Evolutionary conservation across 35 echinoderm and acorn worm species (phyloP).

Genomic region (Nesometra sesokonis): DNA sequence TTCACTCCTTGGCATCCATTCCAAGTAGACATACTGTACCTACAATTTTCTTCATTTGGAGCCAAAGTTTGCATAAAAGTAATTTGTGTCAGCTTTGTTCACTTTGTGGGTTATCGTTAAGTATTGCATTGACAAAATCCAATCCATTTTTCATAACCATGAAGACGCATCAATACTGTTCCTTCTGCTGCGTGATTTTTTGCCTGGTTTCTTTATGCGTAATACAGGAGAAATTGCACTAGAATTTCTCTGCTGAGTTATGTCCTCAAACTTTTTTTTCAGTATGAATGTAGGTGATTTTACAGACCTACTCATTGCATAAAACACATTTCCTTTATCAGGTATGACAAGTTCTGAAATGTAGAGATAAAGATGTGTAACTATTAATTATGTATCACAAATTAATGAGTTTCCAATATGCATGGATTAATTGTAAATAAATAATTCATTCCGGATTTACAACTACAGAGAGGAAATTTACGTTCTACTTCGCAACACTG

Average conservation of each 20-base stretch:
- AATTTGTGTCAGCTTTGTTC: too few species aligned
- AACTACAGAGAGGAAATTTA: too few species aligned
- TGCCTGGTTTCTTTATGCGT: not conserved
- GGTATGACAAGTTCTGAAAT: slow-evolving; percentile 5
- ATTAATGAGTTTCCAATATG: too few species aligned
- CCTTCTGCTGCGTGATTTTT: not conserved
- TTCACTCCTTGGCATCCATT: too few species aligned
- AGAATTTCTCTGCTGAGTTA: not conserved
- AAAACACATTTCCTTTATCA: slow-evolving; percentile 8
- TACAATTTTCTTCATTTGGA: too few species aligned
- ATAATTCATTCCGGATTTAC: too few species aligned
- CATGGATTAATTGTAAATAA: too few species aligned
- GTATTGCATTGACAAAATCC: too few species aligned
- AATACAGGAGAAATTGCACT: not conserved
- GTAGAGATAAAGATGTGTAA: not conserved
- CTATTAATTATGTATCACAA: not conserved
- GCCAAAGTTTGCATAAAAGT: too few species aligned
- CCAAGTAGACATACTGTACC: too few species aligned
- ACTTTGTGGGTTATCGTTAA: too few species aligned
- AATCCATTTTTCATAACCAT: not conserved
- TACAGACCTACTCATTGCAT: not conserved
- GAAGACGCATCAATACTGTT: not conserved
- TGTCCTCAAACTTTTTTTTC: not conserved
- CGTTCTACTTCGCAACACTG: too few species aligned
- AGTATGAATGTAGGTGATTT: not conserved